Conservation (phyloP, 2,113 vertebrate species). For the Odontesthes bonariensis region DNA sequence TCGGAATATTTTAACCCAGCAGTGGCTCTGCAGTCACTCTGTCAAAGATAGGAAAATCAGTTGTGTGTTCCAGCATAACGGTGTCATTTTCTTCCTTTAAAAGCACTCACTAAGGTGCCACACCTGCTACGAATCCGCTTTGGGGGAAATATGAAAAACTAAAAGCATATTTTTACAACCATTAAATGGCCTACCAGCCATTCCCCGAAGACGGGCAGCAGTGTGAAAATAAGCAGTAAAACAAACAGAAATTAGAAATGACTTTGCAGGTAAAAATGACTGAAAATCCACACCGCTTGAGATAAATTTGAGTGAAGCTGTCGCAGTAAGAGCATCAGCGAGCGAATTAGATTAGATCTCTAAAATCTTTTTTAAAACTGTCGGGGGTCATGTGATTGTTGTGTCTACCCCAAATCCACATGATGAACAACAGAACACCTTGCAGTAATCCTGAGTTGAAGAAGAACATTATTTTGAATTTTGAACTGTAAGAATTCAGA, state of each 20-base stretch:
- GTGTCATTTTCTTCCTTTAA: constrained; percentile 38
- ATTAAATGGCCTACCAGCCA: constrained; percentile 30
- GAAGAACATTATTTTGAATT: neutral
- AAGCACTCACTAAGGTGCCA: constrained; percentile 24
- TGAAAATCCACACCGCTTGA: constrained; percentile 23
- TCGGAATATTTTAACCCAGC: constrained; percentile 49
- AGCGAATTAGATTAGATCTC: constrained; percentile 36
- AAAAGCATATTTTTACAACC: constrained; percentile 36
- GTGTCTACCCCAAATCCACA: neutral
- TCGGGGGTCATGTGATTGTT: constrained; percentile 1
- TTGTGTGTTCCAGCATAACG: constrained; percentile 24
- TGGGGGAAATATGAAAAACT: constrained; percentile 1
- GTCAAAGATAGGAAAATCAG: constrained; percentile 31
- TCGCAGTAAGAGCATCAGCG: constrained; percentile 8
- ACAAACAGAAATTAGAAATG: constrained; percentile 40
- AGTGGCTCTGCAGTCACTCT: constrained; percentile 38
- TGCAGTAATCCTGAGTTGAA: neutral
- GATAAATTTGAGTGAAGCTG: constrained; percentile 17
- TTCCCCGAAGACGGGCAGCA: constrained; percentile 11
- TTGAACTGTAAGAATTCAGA: neutral
- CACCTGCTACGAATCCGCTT: constrained; percentile 23
- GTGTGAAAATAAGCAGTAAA: constrained; percentile 24
- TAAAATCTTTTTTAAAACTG: constrained; percentile 23
- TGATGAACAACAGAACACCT: neutral
- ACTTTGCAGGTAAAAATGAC: constrained; percentile 27